Evolutionary conservation across 2,888 invertebrate genomes (phyloP), one percentile per base, ranked within the genome.

Genomic region (Listrodromus nycthemerus): DNA sequence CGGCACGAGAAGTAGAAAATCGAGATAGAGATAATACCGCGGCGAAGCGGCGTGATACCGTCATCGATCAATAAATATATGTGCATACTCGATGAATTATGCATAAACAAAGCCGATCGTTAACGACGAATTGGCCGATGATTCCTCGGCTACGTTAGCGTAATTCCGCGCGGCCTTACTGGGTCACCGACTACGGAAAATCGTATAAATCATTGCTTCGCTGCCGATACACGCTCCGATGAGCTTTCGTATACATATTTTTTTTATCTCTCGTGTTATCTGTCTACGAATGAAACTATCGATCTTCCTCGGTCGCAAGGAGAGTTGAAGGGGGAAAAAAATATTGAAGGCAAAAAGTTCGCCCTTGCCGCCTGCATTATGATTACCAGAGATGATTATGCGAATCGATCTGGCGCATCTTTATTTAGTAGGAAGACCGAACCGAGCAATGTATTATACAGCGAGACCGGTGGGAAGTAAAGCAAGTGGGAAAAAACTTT

Each of bases 401-500:
- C 21, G n/a, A 30, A 67, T 30, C 48, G 48, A 58, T 33, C 19
- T 19, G 24, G 48, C 58, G 45, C 69, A 77, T 77, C 33, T 69
- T 69, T 77, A 77, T 77, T 77, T 61, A 77, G 69, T 69, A 3
- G 61, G 19, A 50, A 63, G 61, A 48, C 69, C 73, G 45, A 27
- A 52, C 19, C 10, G 48, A 16, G 69, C 69, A 48, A 61, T 41
- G 55, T 58, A 55, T 66, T 48, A 69, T 33, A 48, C 19, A 19
- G 21, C 41, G 33, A 13, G 50, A 33, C 69, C 45, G 63, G 52
- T 37, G 19, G 50, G 48, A 65, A 52, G n/a, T 52, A 27, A 52
- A 10, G 16, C 41, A 41, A 41, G 19, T 41, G 67, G 58, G 61
- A 84, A 84, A 83, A 84, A 85, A 83, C 76, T 85, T 86, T 86